Evolutionary conservation across 1,140 invertebrate species (phyloP), one percentile per base, ranked within the genome.

Genomic region (Drosophila ficusphila): DNA sequence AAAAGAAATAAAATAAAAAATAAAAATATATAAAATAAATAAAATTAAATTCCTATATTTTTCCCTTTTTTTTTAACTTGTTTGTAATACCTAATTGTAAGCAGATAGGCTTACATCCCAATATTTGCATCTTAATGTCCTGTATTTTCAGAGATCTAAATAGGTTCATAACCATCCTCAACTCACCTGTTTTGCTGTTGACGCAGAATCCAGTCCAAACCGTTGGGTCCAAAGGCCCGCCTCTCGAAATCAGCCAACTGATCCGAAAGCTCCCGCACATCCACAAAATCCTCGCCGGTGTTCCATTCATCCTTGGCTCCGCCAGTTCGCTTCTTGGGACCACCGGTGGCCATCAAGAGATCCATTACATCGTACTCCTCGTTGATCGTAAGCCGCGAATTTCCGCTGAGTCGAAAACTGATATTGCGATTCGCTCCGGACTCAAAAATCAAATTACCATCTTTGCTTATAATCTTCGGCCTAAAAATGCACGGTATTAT

Each of bases 381-480:
- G 48, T 94, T 95, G 4, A 95, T 90, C 41, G 93, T 94, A 23
- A 96, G 81, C 31, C 91, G 93, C 34, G 94, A 94, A n/a, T 74
- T 91, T 27, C 95, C 95, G 21, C 93, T 92, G 1, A 93, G 91
- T 48, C 92, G 92, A 48, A 96, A 91, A 29, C 93, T 94, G n/a
- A 96, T 94, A 72, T 94, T 95, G 68, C 93, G 93, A 81, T 94
- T 93, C 33, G 92, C 92, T 0, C 94, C 94, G 34, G 94, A 93
- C 60, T 93, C 92, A 18, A 96, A 92, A 51, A 93, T 92, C n/a
- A 95, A 90, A 90, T 95, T 92, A 47, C 95, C 95, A 91, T 95
- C 92, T 16, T 90, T 89, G 9, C 94, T 92, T 61, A 94, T 93
- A 36, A 95, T 93, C 86, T 94, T 92, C 0, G 95, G 94, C 46